Percentiles rank a stretch among this genome's conserved stretches.
Conservation (phyloP, 2,797 vertebrate species). For the Smutsia gigantea region DNA sequence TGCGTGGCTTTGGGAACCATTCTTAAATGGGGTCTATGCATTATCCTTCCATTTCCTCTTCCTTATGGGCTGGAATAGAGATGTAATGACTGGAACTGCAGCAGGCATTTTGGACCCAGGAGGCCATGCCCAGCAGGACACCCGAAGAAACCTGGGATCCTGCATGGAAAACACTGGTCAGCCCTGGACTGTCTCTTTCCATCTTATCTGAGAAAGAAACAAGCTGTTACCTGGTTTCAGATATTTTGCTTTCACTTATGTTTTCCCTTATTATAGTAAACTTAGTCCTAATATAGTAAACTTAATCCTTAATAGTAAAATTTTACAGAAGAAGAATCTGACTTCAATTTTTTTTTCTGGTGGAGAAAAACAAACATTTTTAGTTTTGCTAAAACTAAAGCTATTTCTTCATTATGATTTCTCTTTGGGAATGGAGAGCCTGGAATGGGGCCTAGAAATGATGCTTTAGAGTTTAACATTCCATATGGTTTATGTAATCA, state of each 20-base stretch:
- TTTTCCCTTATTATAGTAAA: background rate
- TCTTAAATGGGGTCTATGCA: background rate
- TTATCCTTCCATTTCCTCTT: background rate
- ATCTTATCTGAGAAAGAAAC: background rate
- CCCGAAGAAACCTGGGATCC: background rate
- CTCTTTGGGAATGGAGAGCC: constrained; percentile 30
- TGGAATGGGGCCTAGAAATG: constrained; percentile 42
- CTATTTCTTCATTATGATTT: constrained; percentile 39
- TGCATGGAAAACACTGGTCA: background rate
- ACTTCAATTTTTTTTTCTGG: background rate
- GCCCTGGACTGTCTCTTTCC: background rate
- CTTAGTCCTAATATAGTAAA: background rate
- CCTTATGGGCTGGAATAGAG: background rate
- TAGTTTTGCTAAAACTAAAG: background rate
- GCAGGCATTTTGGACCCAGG: background rate
- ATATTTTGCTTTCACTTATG: background rate
- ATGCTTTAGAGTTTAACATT: constrained; percentile 41
- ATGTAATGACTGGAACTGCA: background rate
- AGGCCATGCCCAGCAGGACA: background rate
- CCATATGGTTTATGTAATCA: constrained; percentile 38
- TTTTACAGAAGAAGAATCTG: background rate
- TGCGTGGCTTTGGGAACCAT: background rate
- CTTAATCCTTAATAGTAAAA: background rate
- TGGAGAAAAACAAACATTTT: background rate
- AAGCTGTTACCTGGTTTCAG: background rate